Base-by-base conservation (phyloP, 1,140 invertebrate species). In the Megathymus violae region DNA sequence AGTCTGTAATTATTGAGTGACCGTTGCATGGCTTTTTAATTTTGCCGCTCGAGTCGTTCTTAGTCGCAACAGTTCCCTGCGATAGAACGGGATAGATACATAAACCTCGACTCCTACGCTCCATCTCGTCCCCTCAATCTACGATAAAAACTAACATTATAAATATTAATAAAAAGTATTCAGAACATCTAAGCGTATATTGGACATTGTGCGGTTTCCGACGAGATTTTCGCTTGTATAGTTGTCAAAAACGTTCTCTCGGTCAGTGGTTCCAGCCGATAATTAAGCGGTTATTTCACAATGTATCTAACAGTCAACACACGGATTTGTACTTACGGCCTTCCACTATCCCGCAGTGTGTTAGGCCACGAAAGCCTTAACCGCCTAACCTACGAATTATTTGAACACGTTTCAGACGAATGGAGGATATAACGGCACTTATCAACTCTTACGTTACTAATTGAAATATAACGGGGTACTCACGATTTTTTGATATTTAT, bases 141-240 rank as follows among this genome's bases (percentile, higher is more conserved):
- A 31, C 7, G 27, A 68, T 70, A 72, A 77, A 72, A 62, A 59
- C 54, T 69, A 65, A 71, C 69, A 69, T 65, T 67, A 80, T 82
- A 85, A 82, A 81, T 74, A 80, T 69, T 68, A 58, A 56, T 71
- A 71, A n/a, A 78, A 81, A 77, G 7, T 64, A 77, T 77, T 82
- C 74, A 74, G 71, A 81, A 77, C 74, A 16, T 56, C 52, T 85
- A 88, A 88, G 85, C 85, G 78, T 85, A 85, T 78, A 58, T 64
- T 47, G 52, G 67, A 68, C 69, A 71, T 86, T 86, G 83, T 88
- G 85, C 82, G 71, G 60, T 46, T 38, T 69, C n/a, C n/a, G n/a
- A 63, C 19, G 43, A 58, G 60, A 70, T 64, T 31, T 66, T 43
- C 52, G 34, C 34, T 73, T 72, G 46, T 27, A 47, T 54, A n/a